These are phyloP conservation scores for Heteropelma amictum DNA, from an alignment of 2,888 invertebrate species.

Conservation along the genomic window DNA sequence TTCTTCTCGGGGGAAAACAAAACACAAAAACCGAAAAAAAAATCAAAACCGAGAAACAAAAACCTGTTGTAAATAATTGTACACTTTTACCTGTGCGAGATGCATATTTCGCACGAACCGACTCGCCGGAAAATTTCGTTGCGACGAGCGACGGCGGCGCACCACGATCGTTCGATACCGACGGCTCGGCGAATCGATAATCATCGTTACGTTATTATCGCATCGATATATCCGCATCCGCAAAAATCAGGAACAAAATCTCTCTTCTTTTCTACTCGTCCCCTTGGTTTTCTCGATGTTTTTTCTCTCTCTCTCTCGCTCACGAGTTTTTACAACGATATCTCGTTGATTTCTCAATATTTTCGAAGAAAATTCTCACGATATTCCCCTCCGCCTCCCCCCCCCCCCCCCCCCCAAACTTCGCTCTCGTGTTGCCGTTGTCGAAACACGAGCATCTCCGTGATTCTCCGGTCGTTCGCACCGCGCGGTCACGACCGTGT, in stretches of 20 bases:
- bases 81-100: conserved; percentile 1
- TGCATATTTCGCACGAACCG: background rate
- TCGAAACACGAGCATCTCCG: conserved; percentile 3
- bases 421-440: conserved; percentile 20
- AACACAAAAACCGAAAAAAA: no score
- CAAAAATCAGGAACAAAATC: background rate
- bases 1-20: no score
- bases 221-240: background rate
- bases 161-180: no score
- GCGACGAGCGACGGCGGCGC: no score
- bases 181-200: no score
- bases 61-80: conserved; percentile 4
- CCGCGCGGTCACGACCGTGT: no score
- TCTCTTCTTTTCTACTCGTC: background rate
- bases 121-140: background rate
- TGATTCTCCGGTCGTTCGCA: no score
- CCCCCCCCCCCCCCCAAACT: no score
- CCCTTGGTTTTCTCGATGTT: background rate
- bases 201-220: background rate
- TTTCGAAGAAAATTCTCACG: background rate
- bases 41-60: no score
- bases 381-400: no score
- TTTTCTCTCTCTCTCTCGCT: background rate
- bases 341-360: no score
- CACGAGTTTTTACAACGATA: background rate